Base-by-base conservation (phyloP, 2,888 invertebrate genomes). In the Theristus sp. region DNA sequence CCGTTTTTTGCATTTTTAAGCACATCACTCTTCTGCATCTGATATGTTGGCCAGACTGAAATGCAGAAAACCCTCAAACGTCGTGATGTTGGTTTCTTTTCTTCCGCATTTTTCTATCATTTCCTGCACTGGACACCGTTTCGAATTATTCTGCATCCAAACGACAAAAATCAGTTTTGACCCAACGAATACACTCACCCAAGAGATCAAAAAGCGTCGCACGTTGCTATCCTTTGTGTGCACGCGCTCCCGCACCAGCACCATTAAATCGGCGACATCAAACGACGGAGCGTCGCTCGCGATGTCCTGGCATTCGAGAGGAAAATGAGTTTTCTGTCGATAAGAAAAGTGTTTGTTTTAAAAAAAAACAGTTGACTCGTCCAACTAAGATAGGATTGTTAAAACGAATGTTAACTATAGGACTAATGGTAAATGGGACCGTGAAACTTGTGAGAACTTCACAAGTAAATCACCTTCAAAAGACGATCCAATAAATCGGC, bases 141-240 rank as follows among this genome's bases (percentile, higher is more conserved):
- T n/a, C n/a, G n/a, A n/a, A n/a, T n/a, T n/a, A n/a, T n/a, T n/a
- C n/a, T n/a, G n/a, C n/a, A n/a, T n/a, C n/a, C n/a, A n/a, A n/a
- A n/a, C n/a, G n/a, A n/a, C n/a, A n/a, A n/a, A n/a, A n/a, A n/a
- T n/a, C n/a, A n/a, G n/a, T n/a, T n/a, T n/a, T n/a, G n/a, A n/a
- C n/a, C n/a, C n/a, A n/a, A n/a, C n/a, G n/a, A n/a, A n/a, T n/a
- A n/a, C 54, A 64, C 73, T 66, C 70, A 81, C 80, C 98, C 98
- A 99, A n/a, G 90, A 89, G 68, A 96, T 89, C 24, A 93, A 83
- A 79, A 96, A 96, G 76, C 93, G 89, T 3, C 91, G 81, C 49
- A 88, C 87, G 77, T 86, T 87, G 38, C 89, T 83, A 75, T 86
- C 87, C 74, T 86, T 87, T 22, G 89, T 84, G 77, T 91, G 91